phyloP scores from a whole-genome alignment of 2,888 invertebrate genomes.

The Andricus curvator region DNA sequence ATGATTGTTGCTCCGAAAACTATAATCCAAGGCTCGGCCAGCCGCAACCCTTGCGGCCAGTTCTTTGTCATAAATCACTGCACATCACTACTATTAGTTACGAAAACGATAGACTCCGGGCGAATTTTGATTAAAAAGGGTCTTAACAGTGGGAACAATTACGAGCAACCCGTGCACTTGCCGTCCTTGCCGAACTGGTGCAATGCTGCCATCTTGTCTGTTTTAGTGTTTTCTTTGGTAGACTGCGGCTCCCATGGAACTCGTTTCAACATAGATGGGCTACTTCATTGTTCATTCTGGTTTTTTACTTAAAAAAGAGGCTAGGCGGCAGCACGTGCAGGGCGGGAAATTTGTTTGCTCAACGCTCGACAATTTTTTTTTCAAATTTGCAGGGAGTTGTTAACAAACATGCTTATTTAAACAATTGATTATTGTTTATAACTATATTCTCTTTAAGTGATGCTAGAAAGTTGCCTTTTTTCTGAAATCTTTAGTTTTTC shows the following conservation, averaged over 20 bases:
- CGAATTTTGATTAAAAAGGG: background rate
- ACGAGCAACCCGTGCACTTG: background rate
- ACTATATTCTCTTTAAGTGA: too few species aligned
- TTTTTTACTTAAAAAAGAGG: background rate
- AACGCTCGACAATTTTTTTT: too few species aligned
- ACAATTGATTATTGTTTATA: too few species aligned
- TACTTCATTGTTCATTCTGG: background rate
- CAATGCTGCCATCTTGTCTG: constrained; percentile 22
- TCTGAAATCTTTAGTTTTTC: too few species aligned
- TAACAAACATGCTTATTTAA: too few species aligned
- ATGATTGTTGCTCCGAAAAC: background rate
- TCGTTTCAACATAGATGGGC: background rate
- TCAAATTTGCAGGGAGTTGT: too few species aligned
- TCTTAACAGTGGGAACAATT: background rate
- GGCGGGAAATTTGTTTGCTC: background rate
- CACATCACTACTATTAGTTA: constrained; percentile 1
- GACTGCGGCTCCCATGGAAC: background rate
- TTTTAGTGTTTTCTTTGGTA: background rate
- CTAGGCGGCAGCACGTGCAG: background rate
- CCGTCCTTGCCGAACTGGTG: constrained; percentile 1
- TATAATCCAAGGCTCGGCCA: background rate
- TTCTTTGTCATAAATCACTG: constrained; percentile 28
- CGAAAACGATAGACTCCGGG: background rate
- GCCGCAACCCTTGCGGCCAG: constrained; percentile 25
- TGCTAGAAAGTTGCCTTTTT: too few species aligned